Base-by-base conservation (phyloP, 2,113 vertebrate species). In the Rana temporaria region DNA sequence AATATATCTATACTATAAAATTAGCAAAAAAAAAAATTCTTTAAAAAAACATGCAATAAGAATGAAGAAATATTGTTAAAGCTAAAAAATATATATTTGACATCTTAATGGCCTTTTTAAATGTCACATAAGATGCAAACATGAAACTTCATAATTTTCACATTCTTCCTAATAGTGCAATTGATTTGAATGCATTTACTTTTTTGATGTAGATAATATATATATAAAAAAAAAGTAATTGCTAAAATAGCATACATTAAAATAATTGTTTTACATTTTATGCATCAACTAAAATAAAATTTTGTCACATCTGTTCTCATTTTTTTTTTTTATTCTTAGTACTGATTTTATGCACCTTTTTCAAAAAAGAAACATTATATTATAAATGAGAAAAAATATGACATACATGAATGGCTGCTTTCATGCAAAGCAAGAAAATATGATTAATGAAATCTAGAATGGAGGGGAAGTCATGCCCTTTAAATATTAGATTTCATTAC, bases 401-500 rank as follows among this genome's bases (percentile, higher is more conserved):
- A 53, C 59, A 77, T 85, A 87, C 86, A 59, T 82, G 76, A 88
- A 88, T 67, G 57, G 20, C 85, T 89, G 87, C 76, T 88, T 80
- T 79, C 86, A 87, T 88, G 74, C 85, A 78, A 82, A 84, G 87
- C 6, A 76, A 86, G 80, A 59, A 86, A 87, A 82, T 42, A 2
- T 64, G 85, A 89, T 84, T 85, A 87, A 88, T 84, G 85, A 85
- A 86, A 86, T 84, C 82, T 85, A 79, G 78, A 86, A 88, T 86
- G 86, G 91, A 89, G n/a, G 24, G 53, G 4, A 69, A 87, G 84
- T 87, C 86, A 84, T 59, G 78, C 83, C 86, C 86, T 87, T 86
- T 88, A 76, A 85, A 85, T 88, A 90, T 88, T 89, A 87, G 82
- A 89, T 89, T 92, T 88, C 57, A 81, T 88, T 88, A 85, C 26